Evolutionary conservation across 2,888 invertebrate species (phyloP), one percentile per base, ranked within the genome.

Genomic region (Apodemia zela): DNA sequence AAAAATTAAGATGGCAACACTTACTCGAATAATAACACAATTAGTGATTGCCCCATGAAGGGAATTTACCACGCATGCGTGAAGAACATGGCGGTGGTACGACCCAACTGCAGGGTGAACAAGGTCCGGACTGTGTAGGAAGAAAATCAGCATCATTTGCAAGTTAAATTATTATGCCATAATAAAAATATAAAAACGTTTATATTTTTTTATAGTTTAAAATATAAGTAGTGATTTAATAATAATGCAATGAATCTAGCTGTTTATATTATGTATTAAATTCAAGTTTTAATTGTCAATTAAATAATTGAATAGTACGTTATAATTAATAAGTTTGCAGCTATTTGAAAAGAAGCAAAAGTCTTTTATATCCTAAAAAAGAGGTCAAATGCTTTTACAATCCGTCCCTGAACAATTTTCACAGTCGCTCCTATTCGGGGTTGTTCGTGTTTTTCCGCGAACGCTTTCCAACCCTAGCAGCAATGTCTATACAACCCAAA

Each of bases 21-120:
- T 62, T 54, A 71, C 71, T 62, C 42, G 11, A 17, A 63, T 21
- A 60, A 65, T 18, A 65, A 58, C 68, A 71, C 74, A 72, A 75
- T 80, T 87, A 89, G 87, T 84, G 85, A 89, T 88, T 88, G 80
- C 81, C 77, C 77, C 75, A 72, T 72, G 73, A 71, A 73, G 71
- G 77, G 77, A 78, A 80, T 75, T 77, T 71, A 70, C 63, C 64
- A 82, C 90, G 90, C 90, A 89, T 88, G 90, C 90, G 90, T 77
- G 80, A 72, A 82, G 84, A 87, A 86, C 73, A 89, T 89, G 88
- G 88, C 88, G 87, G 84, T 85, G 69, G 68, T 71, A 69, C 76
- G 80, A 80, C 80, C 82, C 84, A 79, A 79, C 79, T 84, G 85
- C 85, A 82, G 88, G 87, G 85, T 80, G 78, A 79, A 73, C 67